A percentile compares a stretch with the other conserved stretches of the same genome.
phyloP scores from a whole-genome alignment of 2,888 invertebrate species.

The Lithodes maja region DNA sequence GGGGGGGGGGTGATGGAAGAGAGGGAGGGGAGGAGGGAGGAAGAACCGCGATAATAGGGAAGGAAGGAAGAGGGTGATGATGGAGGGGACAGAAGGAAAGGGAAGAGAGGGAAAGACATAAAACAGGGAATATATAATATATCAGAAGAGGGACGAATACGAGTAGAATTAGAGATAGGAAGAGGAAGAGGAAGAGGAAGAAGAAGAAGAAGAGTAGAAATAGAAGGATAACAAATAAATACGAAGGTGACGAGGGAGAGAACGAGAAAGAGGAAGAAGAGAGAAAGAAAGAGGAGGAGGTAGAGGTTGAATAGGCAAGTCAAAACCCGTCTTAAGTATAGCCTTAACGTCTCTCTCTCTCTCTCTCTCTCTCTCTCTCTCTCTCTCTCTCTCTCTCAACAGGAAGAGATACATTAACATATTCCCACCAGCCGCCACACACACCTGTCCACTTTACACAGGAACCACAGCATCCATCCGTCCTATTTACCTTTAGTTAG shows the following conservation, averaged over 20 bases:
- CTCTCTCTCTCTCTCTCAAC: slow-evolving; percentile 7
- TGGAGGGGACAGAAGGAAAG: not conserved
- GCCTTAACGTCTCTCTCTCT: not conserved
- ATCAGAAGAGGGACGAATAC: slow-evolving; percentile 7
- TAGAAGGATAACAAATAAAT: not conserved
- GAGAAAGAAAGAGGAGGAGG: not conserved
- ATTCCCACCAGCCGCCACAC: not conserved
- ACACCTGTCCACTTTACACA: not conserved
- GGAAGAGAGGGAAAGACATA: not conserved
- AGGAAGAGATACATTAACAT: too few relatives aligned
- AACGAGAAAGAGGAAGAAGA: not conserved
- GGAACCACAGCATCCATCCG: not conserved
- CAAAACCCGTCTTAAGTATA: not conserved
- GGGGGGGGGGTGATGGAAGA: not conserved
- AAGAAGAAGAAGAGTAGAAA: not conserved
- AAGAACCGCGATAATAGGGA: not conserved
- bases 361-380: slow-evolving; percentile 9
- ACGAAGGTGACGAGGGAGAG: not conserved
- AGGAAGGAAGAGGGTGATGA: not conserved
- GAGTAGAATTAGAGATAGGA: slow-evolving; percentile 4
- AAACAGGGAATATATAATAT: not conserved
- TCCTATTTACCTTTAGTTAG: not conserved
- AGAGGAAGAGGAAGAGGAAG: not conserved
- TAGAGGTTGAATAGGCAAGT: not conserved
- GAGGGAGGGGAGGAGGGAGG: not conserved